These are phyloP conservation scores for Linnaemya vulpina DNA, from an alignment of 2,888 invertebrate species.

Conservation along the genomic window DNA sequence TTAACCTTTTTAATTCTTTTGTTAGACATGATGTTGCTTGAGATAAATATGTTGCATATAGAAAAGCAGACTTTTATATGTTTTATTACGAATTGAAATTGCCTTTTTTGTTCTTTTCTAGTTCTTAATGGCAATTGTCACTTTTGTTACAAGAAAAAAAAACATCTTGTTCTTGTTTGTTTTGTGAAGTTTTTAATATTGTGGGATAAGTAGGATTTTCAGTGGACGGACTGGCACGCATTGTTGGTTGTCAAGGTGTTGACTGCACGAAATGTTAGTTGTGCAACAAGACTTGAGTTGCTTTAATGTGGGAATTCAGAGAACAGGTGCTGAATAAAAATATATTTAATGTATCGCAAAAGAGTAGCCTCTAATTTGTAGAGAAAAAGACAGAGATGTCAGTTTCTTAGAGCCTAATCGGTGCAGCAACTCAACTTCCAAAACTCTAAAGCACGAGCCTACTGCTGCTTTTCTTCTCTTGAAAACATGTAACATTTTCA, in stretches of 20 bases:
- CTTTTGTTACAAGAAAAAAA: constrained; percentile 49
- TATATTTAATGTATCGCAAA: neutral
- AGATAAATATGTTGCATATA: constrained; percentile 21
- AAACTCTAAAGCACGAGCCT: too few species aligned
- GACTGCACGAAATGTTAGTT: constrained; percentile 52
- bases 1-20: constrained; percentile 64
- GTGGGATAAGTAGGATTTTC: neutral
- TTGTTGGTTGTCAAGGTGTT: constrained; percentile 54
- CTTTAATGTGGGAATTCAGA: neutral
- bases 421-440: too few species aligned
- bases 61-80: constrained; percentile 20
- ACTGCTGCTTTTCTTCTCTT: too few species aligned
- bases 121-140: constrained; percentile 47
- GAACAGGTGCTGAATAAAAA: too few species aligned
- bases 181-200: neutral
- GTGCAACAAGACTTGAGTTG: constrained; percentile 24
- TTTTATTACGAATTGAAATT: constrained; percentile 44
- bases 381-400: too few species aligned
- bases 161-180: constrained; percentile 50
- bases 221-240: neutral
- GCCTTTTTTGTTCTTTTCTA: constrained; percentile 32
- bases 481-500: too few species aligned
- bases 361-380: neutral
- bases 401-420: too few species aligned
- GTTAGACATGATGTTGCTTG: constrained; percentile 37